Evolutionary conservation across 1,140 invertebrate species (phyloP), one percentile per base, ranked within the genome.

Genomic region (Nasonia giraulti): DNA sequence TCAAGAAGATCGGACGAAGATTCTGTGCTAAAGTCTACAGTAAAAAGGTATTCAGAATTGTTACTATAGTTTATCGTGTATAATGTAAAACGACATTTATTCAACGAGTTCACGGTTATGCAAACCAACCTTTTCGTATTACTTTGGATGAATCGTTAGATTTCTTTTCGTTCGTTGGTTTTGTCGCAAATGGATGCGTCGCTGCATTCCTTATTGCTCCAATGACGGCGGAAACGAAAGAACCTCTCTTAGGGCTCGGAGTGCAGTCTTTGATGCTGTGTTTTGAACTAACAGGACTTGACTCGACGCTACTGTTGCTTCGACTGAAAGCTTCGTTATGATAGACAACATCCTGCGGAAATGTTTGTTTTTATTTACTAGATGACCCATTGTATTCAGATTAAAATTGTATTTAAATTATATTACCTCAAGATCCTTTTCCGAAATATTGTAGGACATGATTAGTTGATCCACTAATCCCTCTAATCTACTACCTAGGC

Each of bases 261-360:
- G 93, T 94, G 23, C 92, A 93, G 86, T 94, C 93, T 87, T 94
- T 94, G 37, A 86, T 89, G 82, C 91, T 92, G 80, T 91, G 92
- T 80, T 92, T 93, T 8, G 92, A 93, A 86, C 93, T 94, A 68
- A 95, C 94, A 3, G 94, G 94, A 88, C 94, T 95, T 6, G 93
- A 93, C 78, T 95, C 95, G 20, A 93, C 91, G 88, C 94, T 94
- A 86, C 94, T 94, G 76, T 93, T 94, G 87, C 94, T 94, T 87
- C 95, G 93, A 89, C 95, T 95, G 89, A 95, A 96, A 0, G 94
- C 95, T 89, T 96, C 96, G 83, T 96, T 96, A 88, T 96, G 95
- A 90, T 95, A 97, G 78, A 96, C 95, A 71, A 96, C 94, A 88
- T 96, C 95, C 95, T 96, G 86, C 17, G 88, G 89, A 86, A 55